Conservation (phyloP, 2,113 vertebrate genomes). For the Phycodurus eques region DNA sequence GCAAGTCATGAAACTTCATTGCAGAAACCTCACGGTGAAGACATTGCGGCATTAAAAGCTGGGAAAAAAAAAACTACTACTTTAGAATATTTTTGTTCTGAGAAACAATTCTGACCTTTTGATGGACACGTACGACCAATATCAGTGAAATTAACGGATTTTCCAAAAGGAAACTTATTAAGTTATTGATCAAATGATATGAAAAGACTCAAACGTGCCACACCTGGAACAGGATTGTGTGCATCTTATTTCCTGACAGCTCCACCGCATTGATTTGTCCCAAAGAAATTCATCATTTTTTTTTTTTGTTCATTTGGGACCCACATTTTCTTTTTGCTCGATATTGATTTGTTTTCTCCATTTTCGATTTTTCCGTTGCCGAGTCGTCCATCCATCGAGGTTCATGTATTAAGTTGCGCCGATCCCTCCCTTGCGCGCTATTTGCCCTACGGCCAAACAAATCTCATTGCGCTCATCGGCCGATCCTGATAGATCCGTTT, state of each 20-base stretch:
- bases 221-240: conserved; percentile 17
- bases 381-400: conserved; percentile 19
- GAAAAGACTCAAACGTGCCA: not conserved
- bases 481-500: conserved; percentile 51
- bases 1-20: no score
- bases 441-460: conserved; percentile 56
- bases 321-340: no score
- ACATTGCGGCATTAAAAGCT: no score
- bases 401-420: conserved; percentile 33
- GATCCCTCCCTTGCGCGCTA: conserved; percentile 56
- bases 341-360: conserved; percentile 20
- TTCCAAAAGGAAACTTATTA: no score
- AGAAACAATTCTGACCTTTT: no score
- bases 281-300: not conserved
- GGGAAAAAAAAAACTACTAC: no score
- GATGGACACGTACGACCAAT: no score
- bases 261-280: conserved; percentile 24
- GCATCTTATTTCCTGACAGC: conserved; percentile 58
- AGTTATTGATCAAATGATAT: no score
- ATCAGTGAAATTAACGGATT: no score
- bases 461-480: conserved; percentile 36
- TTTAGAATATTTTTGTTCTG: no score
- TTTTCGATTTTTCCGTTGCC: not conserved
- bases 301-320: no score
- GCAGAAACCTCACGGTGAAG: no score